Base-by-base conservation (phyloP, 2,113 vertebrate species). In the Bufo gargarizans region DNA sequence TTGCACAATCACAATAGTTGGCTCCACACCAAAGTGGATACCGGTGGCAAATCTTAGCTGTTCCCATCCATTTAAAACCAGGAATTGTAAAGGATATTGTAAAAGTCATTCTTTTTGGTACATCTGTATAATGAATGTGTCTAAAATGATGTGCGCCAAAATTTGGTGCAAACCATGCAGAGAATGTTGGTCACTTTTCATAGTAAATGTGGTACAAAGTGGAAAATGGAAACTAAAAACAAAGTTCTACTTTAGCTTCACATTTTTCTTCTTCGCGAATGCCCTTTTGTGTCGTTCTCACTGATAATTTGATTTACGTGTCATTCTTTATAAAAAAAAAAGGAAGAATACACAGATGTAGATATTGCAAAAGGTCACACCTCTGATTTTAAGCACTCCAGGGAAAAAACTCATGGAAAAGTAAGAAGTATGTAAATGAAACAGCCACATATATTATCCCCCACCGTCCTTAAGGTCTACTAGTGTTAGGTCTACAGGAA, bases 361-460 rank as follows among this genome's bases (percentile, higher is more conserved):
- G 58, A 20, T 86, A 33, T 76, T 77, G 10, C 11, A 22, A 45
- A 53, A 77, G 72, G 84, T 86, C 84, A 77, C 4, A 50, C 12
- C 33, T 63, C 47, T 59, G 69, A 17, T 49, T 77, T 13, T 33
- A n/a, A 49, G 55, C 3, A 1, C 94, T 97, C 95, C 96, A 97
- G 97, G 97, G 95, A 96, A 95, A 96, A 97, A 96, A 97, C 97
- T 95, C 94, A 95, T 61, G 22, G 1, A 80, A 33, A 33, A 59
- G 22, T 20, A 4, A 76, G 72, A 50, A 20, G 93, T 56, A 97
- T 97, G 96, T 96, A 98, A 99, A 97, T 97, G 94, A 96, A 94
- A 90, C 81, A 95, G 94, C 92, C 95, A 92, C 92, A 92, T 94
- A 91, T 65, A 49, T 77, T 77, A 77, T 85, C 59, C 76, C 74